phyloP scores from a whole-genome alignment of 1,140 invertebrate genomes.

The Pachyrhynchus sulphureomaculatus region DNA sequence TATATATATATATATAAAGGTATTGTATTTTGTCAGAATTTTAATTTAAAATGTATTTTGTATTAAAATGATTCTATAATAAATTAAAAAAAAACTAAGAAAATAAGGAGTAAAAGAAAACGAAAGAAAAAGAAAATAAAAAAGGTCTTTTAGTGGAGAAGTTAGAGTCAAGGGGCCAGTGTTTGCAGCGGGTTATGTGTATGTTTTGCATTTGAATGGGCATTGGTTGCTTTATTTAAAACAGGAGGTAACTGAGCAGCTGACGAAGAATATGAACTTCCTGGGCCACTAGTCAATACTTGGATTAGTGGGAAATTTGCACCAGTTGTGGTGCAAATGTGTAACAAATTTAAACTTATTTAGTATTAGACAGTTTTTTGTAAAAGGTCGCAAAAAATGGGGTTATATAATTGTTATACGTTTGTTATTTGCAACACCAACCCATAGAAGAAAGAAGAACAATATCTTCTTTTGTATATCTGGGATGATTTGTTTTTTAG shows the following conservation, averaged over 20 bases:
- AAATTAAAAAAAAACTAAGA: not conserved
- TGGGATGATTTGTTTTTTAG: too few species aligned
- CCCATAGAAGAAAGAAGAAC: too few species aligned
- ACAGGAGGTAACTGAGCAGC: constrained; percentile 31
- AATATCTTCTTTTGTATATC: too few species aligned
- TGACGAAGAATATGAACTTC: constrained; percentile 23
- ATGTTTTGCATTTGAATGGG: constrained; percentile 31
- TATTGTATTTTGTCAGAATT: too few species aligned
- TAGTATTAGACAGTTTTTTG: too few species aligned
- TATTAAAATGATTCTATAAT: not conserved
- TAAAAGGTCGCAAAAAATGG: too few species aligned
- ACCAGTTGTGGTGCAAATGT: too few species aligned
- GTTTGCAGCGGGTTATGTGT: constrained; percentile 20
- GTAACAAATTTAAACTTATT: too few species aligned
- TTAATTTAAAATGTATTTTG: too few species aligned
- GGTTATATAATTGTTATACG: too few species aligned
- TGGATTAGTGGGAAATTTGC: not conserved
- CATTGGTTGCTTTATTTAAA: constrained; percentile 30
- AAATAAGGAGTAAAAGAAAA: not conserved
- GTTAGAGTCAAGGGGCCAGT: constrained; percentile 19
- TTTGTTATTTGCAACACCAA: too few species aligned
- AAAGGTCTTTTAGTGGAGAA: constrained; percentile 20
- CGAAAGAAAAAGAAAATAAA: constrained; percentile 1
- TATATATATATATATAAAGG: too few species aligned
- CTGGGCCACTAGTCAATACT: constrained; percentile 14